These are phyloP conservation scores for Drosophila neotestacea DNA, from an alignment of 2,888 invertebrate genomes.

Conservation along the genomic window DNA sequence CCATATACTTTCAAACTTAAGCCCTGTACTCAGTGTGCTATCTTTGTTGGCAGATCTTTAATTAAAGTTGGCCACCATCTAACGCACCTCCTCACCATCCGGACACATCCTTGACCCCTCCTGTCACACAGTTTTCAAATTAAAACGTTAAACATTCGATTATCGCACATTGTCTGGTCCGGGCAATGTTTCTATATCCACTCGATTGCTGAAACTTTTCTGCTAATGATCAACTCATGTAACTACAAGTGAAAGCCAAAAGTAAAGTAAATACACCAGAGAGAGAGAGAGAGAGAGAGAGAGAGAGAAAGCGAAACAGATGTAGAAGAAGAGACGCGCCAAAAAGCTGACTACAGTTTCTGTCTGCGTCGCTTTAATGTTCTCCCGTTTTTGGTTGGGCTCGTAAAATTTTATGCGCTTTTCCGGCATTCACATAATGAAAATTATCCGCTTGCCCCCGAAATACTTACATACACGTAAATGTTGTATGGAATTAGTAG, in stretches of 20 bases:
- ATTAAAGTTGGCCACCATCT: constrained; percentile 60
- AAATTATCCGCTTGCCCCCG: constrained; percentile 69
- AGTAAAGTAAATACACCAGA: constrained; percentile 34
- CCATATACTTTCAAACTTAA: constrained; percentile 6
- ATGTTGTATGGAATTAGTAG: neutral
- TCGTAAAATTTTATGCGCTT: constrained; percentile 85
- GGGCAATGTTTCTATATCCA: constrained; percentile 22
- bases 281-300: constrained; percentile 3
- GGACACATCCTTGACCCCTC: neutral
- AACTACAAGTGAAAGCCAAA: constrained; percentile 47
- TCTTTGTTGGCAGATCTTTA: constrained; percentile 62
- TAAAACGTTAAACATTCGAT: constrained; percentile 79
- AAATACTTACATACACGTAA: constrained; percentile 22
- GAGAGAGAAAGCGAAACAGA: constrained; percentile 8
- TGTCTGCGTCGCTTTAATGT: constrained; percentile 79
- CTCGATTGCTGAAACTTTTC: constrained; percentile 40
- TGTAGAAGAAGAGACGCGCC: constrained; percentile 50
- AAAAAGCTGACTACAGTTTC: constrained; percentile 73
- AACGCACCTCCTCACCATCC: neutral
- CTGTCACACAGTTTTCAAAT: constrained; percentile 54
- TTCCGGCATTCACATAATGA: constrained; percentile 82
- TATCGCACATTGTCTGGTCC: constrained; percentile 63
- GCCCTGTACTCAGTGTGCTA: constrained; percentile 39
- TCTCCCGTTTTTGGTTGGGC: constrained; percentile 70
- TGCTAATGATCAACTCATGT: constrained; percentile 76